Percentiles rank a stretch among this genome's conserved stretches.
Evolutionary conservation across 2,113 vertebrate species (phyloP).

Genomic region (Barnardius zonarius): DNA sequence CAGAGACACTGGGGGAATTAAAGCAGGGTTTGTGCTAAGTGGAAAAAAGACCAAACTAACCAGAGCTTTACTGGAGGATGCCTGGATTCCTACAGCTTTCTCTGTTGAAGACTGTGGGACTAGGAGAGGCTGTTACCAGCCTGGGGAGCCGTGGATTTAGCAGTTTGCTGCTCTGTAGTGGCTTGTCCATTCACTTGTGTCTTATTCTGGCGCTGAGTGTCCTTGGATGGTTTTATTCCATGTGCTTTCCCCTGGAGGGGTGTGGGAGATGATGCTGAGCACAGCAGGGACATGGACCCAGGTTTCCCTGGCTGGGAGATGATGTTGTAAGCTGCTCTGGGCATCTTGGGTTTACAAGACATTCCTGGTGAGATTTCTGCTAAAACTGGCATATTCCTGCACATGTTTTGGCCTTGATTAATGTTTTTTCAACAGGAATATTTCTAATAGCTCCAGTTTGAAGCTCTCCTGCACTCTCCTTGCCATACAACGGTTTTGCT

Average conservation of each 20-base stretch:
- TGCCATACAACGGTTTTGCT: not conserved
- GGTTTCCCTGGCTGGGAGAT: not conserved
- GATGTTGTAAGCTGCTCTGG: not conserved
- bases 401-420: not conserved
- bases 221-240: not conserved
- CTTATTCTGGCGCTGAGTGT: not conserved
- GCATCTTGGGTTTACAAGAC: not conserved
- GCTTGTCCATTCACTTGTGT: fast-evolving
- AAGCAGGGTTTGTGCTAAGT: not conserved
- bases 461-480: fast-evolving
- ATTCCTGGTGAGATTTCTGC: not conserved
- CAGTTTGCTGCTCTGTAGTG: not conserved
- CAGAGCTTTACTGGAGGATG: not conserved
- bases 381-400: fast-evolving
- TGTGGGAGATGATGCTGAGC: not conserved
- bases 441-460: fast-evolving
- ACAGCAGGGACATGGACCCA: not conserved
- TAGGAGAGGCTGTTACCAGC: not conserved
- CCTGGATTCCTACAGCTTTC: not conserved
- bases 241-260: not conserved
- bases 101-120: fast-evolving
- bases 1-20: not conserved
- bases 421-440: not conserved
- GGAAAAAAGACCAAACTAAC: not conserved
- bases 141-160: fast-evolving